Evolutionary conservation across 2,888 invertebrate species (phyloP).

Genomic region (Lapara coniferarum): DNA sequence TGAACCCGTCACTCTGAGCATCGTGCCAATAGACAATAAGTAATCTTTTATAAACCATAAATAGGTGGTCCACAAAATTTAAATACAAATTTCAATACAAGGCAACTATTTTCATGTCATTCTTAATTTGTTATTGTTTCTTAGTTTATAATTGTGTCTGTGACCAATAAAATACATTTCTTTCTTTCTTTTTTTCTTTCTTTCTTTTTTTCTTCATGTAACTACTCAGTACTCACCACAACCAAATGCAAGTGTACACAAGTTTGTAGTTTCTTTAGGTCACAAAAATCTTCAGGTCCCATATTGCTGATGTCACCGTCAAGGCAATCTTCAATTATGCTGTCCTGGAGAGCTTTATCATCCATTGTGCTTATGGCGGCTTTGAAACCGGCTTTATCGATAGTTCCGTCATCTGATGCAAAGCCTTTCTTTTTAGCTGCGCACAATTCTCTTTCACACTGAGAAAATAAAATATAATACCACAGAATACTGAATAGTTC

Average conservation of each 20-base stretch:
- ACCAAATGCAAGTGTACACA: slow-evolving; percentile 38
- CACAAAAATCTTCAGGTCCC: slow-evolving; percentile 44
- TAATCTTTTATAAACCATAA: too few relatives aligned
- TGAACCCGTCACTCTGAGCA: too few relatives aligned
- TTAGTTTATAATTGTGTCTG: too few relatives aligned
- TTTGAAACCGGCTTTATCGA: slow-evolving; percentile 40
- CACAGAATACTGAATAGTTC: too few relatives aligned
- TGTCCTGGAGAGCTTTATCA: slow-evolving; percentile 33
- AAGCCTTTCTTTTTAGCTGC: slow-evolving; percentile 44
- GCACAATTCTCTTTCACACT: slow-evolving; percentile 50
- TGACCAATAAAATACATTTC: too few relatives aligned
- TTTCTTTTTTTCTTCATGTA: too few relatives aligned
- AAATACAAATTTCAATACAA: too few relatives aligned
- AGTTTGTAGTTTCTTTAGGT: slow-evolving; percentile 37
- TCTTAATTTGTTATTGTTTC: too few relatives aligned
- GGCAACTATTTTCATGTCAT: too few relatives aligned
- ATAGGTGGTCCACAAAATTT: too few relatives aligned
- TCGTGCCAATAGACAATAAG: too few relatives aligned
- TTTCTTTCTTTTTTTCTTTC: too few relatives aligned
- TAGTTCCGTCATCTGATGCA: slow-evolving; percentile 41
- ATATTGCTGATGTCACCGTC: slow-evolving; percentile 39
- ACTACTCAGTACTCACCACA: slow-evolving; percentile 33
- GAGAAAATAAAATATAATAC: slow-evolving; percentile 31
- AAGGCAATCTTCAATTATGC: slow-evolving; percentile 43
- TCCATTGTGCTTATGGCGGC: slow-evolving; percentile 28